Evolutionary conservation across 2,888 invertebrate genomes (phyloP), one percentile per base, ranked within the genome.

Genomic region (Calliphora vomitoria): DNA sequence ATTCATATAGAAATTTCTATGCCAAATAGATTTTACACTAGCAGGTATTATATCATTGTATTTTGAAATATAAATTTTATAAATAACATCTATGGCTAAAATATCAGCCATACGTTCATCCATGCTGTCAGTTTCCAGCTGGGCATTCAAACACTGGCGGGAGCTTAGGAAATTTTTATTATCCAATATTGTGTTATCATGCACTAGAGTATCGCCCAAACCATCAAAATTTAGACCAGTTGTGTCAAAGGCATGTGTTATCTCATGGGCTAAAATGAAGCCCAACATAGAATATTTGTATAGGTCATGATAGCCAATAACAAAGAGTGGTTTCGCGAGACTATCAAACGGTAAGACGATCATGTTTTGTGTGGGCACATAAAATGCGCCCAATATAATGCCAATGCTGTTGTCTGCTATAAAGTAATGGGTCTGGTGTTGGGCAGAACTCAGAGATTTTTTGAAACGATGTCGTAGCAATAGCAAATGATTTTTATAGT

Each of bases 181-280:
- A 0, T 13, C 25, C 8, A 68, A 44, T 44, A 68, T 47, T 3
- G 25, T 2, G 13, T 47, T 4, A 3, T 10, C 13, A 4, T n/a
- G 8, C 8, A 1, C 4, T 15, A 62, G 11, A 25, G 11, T 1
- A 15, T 68, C 4, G 1, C 82, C 82, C 0, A 10, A 0, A 8
- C 31, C 4, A 35, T 76, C 13, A 8, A 53, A 76, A 69, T 71
- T 8, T 58, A 93, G 25, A 0, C 92, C 91, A 0, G 11, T 68
- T 0, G 82, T 82, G 50, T 90, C 93, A 35, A 93, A 92, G 4
- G 90, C 92, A 20, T 93, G 93, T 4, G 90, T 87, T 0, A 93
- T 58, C 79, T 93, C 93, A 13, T 93, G 93, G 0, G 91, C 89
- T 4, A 93, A 82, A 4, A 92, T 84, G 53, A 93, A 93, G 1